Base-by-base conservation (phyloP, 2,888 invertebrate species). In the Lutraria lutraria region DNA sequence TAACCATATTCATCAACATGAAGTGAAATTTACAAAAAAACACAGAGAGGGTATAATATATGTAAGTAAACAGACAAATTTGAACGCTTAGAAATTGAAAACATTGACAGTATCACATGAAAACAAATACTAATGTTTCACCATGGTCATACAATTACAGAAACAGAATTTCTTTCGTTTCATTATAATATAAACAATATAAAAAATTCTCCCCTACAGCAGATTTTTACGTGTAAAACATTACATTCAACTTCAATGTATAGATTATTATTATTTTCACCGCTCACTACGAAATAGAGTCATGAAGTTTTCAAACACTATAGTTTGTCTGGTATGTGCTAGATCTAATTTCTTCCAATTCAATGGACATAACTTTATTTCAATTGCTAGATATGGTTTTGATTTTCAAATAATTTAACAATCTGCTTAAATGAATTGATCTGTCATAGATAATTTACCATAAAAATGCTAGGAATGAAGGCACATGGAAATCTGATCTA, bases 381-480 rank as follows among this genome's bases (percentile, higher is more conserved):
- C 76, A 34, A 76, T 34, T 76, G 76, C 76, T 76, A 76, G 31
- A 76, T 76, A 76, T 8, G 82, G 60, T 82, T 84, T 84, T 25
- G 43, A 15, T 83, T 83, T 83, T 83, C 83, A 68, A 83, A 83
- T 34, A 84, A 53, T 76, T 31, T 72, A 19, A 76, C 76, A 76
- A 31, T 76, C 6, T 1, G 34, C 2, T 43, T 31, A 34, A 34
- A 43, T 10, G 56, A 80, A 85, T 85, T 80, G 85, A 85, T 80
- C 79, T 80, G 76, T 85, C 79, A 80, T 34, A 25, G 76, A 76
- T 76, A 25, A 34, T 85, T 34, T 54, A 56, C 34, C 15, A 10
- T 2, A 60, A 80, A 80, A 80, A 85, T 85, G 85, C 34, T 52
- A 29, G 80, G 85, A 85, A 85, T 85, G 56, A 85, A 34, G 31